A percentile compares a stretch with the other conserved stretches of the same genome.
phyloP scores from a whole-genome alignment of 2,797 vertebrate species.

The Brachyalestes nurse region DNA sequence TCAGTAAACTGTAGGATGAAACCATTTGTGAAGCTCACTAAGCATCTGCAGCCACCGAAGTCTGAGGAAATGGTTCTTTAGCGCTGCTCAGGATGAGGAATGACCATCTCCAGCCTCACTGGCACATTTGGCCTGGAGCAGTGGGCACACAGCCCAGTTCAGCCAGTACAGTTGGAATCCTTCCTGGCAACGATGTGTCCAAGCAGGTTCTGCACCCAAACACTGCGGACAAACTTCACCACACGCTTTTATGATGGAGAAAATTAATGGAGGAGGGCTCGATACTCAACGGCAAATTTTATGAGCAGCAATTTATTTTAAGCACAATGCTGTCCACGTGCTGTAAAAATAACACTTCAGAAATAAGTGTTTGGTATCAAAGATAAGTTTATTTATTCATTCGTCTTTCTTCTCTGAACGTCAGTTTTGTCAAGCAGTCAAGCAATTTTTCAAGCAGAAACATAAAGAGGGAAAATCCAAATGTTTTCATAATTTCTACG shows the following conservation, averaged over 20 bases:
- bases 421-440: conserved; percentile 11
- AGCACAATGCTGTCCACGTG: neutral
- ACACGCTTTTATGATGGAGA: neutral
- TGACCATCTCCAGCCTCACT: neutral
- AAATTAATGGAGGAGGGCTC: neutral
- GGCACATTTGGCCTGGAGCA: neutral
- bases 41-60: conserved; percentile 14
- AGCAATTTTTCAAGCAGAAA: conserved; percentile 35
- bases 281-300: neutral
- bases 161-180: conserved; percentile 9
- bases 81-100: neutral
- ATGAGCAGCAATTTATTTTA: neutral
- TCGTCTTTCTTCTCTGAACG: neutral
- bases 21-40: neutral
- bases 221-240: neutral
- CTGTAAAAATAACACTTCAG: neutral
- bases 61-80: neutral
- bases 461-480: conserved; percentile 20
- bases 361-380: neutral
- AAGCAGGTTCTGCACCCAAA: conserved; percentile 9
- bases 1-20: neutral
- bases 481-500: no score
- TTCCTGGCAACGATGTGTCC: conserved; percentile 5
- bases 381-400: neutral
- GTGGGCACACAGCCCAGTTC: neutral